Percentiles rank a stretch among this genome's conserved stretches.
phyloP scores from a whole-genome alignment of 2,113 vertebrate genomes.

The Brienomyrus longianalis region DNA sequence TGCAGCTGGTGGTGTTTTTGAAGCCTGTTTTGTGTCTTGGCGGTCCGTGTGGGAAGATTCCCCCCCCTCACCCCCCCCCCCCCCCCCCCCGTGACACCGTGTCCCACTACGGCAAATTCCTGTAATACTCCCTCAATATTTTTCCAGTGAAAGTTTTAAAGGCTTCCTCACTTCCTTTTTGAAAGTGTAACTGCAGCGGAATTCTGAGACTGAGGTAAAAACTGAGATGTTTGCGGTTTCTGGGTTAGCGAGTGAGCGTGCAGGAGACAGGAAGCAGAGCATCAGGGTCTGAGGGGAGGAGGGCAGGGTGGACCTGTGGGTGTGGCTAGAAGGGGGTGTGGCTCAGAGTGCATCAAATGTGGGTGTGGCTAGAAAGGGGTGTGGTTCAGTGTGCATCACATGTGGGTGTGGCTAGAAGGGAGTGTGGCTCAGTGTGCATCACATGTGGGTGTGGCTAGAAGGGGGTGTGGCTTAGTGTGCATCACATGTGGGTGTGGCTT shows the following conservation, averaged over 20 bases:
- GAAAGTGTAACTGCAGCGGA: neutral
- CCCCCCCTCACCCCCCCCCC: conserved; percentile 69
- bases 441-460: neutral
- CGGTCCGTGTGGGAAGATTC: conserved; percentile 85
- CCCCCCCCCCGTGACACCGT: neutral
- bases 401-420: too few species aligned
- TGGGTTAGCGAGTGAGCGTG: neutral
- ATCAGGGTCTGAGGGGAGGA: neutral
- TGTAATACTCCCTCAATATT: neutral
- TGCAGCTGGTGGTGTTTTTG: conserved; percentile 79
- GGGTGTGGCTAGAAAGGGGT: neutral
- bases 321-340: neutral
- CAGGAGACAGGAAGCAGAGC: neutral
- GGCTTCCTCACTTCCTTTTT: neutral
- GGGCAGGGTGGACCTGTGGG: neutral
- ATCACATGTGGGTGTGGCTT: neutral
- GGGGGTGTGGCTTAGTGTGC: neutral
- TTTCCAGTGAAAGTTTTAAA: neutral
- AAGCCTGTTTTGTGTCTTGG: conserved; percentile 80
- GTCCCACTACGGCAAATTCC: neutral
- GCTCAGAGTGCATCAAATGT: neutral
- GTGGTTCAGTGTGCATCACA: neutral
- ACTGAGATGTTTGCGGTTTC: neutral
- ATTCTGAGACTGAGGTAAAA: neutral
- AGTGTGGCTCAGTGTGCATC: neutral